A percentile compares a stretch with the other conserved stretches of the same genome.
Evolutionary conservation across 2,888 invertebrate genomes (phyloP).

Genomic region (Acleris literana): DNA sequence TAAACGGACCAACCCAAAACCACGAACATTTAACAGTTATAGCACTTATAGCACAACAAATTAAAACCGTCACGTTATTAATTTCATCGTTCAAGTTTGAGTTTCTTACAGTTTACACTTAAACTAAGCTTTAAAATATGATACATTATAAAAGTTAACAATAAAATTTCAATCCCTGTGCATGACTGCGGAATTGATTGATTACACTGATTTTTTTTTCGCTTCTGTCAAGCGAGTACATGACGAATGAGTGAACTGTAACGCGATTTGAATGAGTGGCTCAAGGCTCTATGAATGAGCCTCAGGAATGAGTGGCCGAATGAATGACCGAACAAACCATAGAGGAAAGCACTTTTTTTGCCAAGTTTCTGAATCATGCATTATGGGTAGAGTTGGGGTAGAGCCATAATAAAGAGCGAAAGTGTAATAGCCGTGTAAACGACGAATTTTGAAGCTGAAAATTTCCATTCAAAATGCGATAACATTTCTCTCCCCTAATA

Average conservation of each 20-base stretch:
- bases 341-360: slow-evolving; percentile 5
- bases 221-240: slow-evolving; percentile 17
- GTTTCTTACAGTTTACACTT: slow-evolving; percentile 18
- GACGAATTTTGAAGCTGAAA: too few relatives aligned
- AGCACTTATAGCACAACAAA: slow-evolving; percentile 45
- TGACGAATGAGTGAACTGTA: slow-evolving; percentile 29
- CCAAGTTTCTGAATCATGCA: not conserved
- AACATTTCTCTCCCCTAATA: too few relatives aligned
- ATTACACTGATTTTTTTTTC: slow-evolving; percentile 37
- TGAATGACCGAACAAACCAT: slow-evolving; percentile 6
- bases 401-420: too few relatives aligned
- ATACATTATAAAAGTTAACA: slow-evolving; percentile 35
- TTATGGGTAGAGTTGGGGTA: too few relatives aligned
- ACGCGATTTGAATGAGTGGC: slow-evolving; percentile 16
- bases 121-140: slow-evolving; percentile 19
- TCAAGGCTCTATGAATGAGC: too few relatives aligned
- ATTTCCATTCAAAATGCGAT: too few relatives aligned
- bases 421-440: too few relatives aligned
- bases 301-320: not conserved
- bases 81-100: slow-evolving; percentile 26
- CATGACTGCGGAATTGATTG: slow-evolving; percentile 31
- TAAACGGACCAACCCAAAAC: slow-evolving; percentile 46
- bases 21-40: slow-evolving; percentile 44
- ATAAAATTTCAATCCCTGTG: slow-evolving; percentile 27
- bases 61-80: slow-evolving; percentile 42